These are phyloP conservation scores for Bactericera cockerelli DNA, from an alignment of 1,140 invertebrate species.

Conservation along the genomic window DNA sequence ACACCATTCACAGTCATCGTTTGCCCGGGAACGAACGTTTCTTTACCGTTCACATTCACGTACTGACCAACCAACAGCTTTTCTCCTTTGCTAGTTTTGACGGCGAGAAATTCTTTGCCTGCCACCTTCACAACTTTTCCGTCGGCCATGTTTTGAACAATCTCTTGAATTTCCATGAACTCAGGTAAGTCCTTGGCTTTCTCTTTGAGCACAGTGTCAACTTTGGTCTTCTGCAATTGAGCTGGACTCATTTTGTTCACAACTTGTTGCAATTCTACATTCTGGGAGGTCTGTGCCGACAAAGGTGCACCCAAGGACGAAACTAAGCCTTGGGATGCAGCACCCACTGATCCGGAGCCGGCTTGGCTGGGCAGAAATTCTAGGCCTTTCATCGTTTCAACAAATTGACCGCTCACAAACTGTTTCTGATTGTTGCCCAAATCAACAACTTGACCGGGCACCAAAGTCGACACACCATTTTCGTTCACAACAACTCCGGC, in stretches of 20 bases:
- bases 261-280: background rate
- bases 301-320: background rate
- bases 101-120: slow-evolving; percentile 33
- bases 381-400: slow-evolving; percentile 32
- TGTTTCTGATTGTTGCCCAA: slow-evolving; percentile 50
- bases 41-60: slow-evolving; percentile 37
- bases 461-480: slow-evolving; percentile 46
- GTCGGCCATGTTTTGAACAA: background rate
- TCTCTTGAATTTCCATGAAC: background rate
- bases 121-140: background rate
- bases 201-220: background rate
- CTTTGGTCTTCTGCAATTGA: slow-evolving; percentile 6
- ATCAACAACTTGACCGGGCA: slow-evolving; percentile 51
- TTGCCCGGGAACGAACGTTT: slow-evolving; percentile 46
- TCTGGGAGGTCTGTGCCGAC: background rate
- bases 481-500: slow-evolving; percentile 54
- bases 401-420: slow-evolving; percentile 52
- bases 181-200: background rate
- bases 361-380: slow-evolving; percentile 1
- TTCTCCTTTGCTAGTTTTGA: slow-evolving; percentile 46
- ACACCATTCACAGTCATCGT: slow-evolving; percentile 36
- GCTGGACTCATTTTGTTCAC: background rate
- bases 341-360: background rate
- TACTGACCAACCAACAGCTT: slow-evolving; percentile 55
- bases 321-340: background rate